Evolutionary conservation across 2,113 vertebrate genomes (phyloP), one percentile per base, ranked within the genome.

Genomic region (Scalopus aquaticus): DNA sequence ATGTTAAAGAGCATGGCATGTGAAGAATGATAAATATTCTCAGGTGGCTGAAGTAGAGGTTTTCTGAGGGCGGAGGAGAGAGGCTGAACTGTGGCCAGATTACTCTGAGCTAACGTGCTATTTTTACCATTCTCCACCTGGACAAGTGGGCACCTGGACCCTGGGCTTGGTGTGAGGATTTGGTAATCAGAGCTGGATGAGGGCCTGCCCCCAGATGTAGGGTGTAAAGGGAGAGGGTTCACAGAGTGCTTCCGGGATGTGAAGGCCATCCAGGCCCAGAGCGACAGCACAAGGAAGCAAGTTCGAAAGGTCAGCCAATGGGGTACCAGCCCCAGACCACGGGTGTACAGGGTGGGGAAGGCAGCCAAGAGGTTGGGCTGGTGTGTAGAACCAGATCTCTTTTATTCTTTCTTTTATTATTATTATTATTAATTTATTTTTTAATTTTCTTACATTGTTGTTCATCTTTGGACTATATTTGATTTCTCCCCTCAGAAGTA

Each of bases 81-180:
- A 95, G 19, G n/a, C 20, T 91, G 64, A 70, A 24, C 42, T 46
- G 26, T 49, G 44, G 76, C 32, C 76, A 49, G 60, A 42, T 77
- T 62, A 58, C 44, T 12, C 22, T 39, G 4, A 83, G 9, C 32
- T 58, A 35, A 56, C 24, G 60, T 54, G 12, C 7, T 26, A 0
- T 67, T 56, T 7, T 87, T 49, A 72, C n/a, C 28, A 70, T 81
- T 85, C 19, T 83, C 22, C 26, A 46, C 20, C 20, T 28, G 4
- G 44, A 37, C 6, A 44, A 86, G 37, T 42, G 15, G 67, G 13
- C 5, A 24, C 60, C 15, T 3, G 13, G 42, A 84, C 10, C 37
- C 39, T 49, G 32, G 42, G 26, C 35, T 20, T 64, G n/a, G 13
- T 56, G 8, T 64, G 51, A 44, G 6, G 35, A 74, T 64, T 30